Conservation (phyloP, 2,888 invertebrate species). For the Plutella xylostella region DNA sequence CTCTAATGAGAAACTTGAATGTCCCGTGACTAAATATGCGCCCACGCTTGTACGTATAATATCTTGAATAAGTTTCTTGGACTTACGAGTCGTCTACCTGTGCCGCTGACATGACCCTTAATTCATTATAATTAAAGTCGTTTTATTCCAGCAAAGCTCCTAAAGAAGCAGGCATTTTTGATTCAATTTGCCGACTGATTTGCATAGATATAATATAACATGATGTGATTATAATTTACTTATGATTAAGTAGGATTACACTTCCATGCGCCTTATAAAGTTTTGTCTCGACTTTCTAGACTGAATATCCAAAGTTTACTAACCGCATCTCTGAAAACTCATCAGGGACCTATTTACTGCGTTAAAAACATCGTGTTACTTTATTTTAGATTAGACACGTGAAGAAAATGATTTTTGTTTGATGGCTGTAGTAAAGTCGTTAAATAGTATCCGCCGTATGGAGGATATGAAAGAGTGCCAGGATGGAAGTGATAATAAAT, state of each 20-base stretch:
- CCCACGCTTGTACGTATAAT: conserved; percentile 52
- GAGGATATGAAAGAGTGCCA: too few relatives aligned
- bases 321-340: neutral
- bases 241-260: conserved; percentile 17
- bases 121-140: neutral
- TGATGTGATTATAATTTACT: conserved; percentile 51
- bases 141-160: conserved; percentile 17
- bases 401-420: neutral
- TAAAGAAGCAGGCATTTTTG: conserved; percentile 45
- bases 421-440: neutral
- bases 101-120: too few relatives aligned
- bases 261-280: too few relatives aligned
- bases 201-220: conserved; percentile 35
- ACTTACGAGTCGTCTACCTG: neutral
- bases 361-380: neutral
- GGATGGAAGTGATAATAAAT: neutral
- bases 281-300: neutral
- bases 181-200: conserved; percentile 58
- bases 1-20: conserved; percentile 4
- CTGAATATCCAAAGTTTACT: neutral
- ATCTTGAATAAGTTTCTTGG: conserved; percentile 32
- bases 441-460: too few relatives aligned
- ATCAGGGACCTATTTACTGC: conserved; percentile 1
- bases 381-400: neutral
- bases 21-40: conserved; percentile 54